Percentiles rank a stretch among this genome's conserved stretches.
Evolutionary conservation across 2,113 vertebrate genomes (phyloP).

Genomic region (Aldabrachelys gigantea): DNA sequence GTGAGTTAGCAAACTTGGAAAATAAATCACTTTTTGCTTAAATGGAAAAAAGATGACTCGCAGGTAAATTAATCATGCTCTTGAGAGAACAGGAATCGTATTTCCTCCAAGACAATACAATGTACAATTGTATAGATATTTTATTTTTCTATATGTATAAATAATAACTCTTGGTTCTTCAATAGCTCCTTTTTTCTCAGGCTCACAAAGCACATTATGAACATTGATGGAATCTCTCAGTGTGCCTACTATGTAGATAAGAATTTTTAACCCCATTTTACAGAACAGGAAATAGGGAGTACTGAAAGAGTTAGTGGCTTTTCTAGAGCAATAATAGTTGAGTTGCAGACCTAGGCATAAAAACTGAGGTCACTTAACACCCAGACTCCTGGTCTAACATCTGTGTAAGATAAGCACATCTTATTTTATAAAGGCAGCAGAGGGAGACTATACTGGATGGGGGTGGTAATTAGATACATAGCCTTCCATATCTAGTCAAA

Average conservation of each 20-base stretch:
- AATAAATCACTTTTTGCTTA: constrained; percentile 28
- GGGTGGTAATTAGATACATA: neutral
- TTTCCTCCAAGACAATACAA: neutral
- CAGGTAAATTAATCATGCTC: too few species aligned
- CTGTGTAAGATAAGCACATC: neutral
- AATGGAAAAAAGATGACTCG: neutral
- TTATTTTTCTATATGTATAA: neutral
- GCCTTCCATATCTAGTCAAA: rapidly evolving
- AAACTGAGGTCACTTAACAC: neutral
- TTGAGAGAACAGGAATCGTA: too few species aligned
- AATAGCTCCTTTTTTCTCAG: neutral
- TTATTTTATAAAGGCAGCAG: neutral
- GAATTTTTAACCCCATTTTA: neutral
- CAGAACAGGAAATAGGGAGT: rapidly evolving
- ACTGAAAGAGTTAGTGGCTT: neutral
- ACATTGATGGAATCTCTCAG: neutral
- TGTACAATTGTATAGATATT: neutral
- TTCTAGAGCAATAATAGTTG: neutral
- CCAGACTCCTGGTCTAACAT: neutral
- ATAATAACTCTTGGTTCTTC: neutral
- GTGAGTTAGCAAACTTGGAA: neutral
- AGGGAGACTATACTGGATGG: rapidly evolving
- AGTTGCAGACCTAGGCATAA: neutral
- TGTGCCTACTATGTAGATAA: neutral
- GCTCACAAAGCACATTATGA: neutral